Evolutionary conservation across 2,113 vertebrate species (phyloP).

Genomic region (Dryoscopus gambensis): DNA sequence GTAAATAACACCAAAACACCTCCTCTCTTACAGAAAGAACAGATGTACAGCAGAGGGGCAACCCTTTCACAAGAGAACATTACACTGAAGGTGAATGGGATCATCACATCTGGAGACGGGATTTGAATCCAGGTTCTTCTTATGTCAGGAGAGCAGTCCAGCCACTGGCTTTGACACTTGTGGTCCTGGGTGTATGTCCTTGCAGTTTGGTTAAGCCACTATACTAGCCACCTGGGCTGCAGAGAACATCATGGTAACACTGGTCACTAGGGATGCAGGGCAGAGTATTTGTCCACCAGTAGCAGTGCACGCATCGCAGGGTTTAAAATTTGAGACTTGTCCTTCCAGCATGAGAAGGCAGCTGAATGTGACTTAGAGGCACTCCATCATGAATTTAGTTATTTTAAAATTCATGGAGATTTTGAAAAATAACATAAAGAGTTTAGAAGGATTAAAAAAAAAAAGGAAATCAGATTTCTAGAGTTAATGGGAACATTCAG

Average conservation of each 20-base stretch:
- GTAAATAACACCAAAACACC: not conserved
- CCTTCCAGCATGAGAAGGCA: not conserved
- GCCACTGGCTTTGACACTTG: fast-evolving
- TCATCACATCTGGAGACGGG: not conserved
- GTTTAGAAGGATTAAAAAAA: not conserved
- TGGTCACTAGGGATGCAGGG: not conserved
- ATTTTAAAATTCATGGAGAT: not conserved
- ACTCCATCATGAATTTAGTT: not conserved
- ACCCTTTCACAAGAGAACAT: not conserved
- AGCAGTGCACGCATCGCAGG: not conserved
- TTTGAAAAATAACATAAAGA: not conserved
- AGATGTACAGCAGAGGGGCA: not conserved
- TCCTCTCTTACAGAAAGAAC: not conserved
- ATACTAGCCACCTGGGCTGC: not conserved
- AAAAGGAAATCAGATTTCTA: not conserved
- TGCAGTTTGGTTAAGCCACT: not conserved
- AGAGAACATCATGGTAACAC: not conserved
- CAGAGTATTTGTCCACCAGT: not conserved
- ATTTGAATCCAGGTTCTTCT: not conserved
- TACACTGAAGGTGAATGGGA: not conserved
- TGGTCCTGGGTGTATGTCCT: not conserved
- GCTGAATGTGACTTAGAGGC: not conserved
- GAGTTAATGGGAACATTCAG: not conserved
- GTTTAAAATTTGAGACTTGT: not conserved
- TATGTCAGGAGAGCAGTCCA: fast-evolving